These are phyloP conservation scores for Chaetops frenatus DNA, from an alignment of 2,113 vertebrate genomes.

Conservation along the genomic window DNA sequence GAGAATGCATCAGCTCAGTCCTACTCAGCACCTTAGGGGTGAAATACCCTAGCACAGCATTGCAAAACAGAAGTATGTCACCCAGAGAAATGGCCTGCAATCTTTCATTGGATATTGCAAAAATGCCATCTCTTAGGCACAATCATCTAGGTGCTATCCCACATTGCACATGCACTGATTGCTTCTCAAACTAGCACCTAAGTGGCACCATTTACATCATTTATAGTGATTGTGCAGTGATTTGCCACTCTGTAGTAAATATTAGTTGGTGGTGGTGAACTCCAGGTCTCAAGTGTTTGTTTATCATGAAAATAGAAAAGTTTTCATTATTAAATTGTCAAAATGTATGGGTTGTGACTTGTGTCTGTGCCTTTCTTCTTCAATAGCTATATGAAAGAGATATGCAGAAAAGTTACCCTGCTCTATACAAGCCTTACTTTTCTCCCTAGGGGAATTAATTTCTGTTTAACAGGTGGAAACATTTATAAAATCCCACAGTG, in stretches of 20 bases:
- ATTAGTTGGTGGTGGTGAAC: not conserved
- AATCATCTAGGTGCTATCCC: not conserved
- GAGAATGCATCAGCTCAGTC: not conserved
- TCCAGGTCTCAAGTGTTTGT: not conserved
- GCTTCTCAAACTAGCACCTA: not conserved
- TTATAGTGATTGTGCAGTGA: not conserved
- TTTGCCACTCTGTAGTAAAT: not conserved
- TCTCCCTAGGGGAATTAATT: not conserved
- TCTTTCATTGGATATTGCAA: not conserved
- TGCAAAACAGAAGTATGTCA: not conserved
- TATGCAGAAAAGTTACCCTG: not conserved
- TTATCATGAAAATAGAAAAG: not conserved
- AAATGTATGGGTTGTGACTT: not conserved
- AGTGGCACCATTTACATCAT: not conserved
- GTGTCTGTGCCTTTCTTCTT: not conserved
- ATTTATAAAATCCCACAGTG: not conserved
- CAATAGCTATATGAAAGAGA: not conserved
- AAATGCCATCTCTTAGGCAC: not conserved
- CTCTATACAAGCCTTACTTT: not conserved
- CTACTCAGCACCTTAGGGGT: accelerated
- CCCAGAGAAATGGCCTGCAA: not conserved
- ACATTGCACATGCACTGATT: not conserved
- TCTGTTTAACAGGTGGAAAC: not conserved
- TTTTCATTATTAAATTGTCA: not conserved
- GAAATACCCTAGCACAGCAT: not conserved